Conservation (phyloP, 2,888 invertebrate species). For the Apantesis nais region DNA sequence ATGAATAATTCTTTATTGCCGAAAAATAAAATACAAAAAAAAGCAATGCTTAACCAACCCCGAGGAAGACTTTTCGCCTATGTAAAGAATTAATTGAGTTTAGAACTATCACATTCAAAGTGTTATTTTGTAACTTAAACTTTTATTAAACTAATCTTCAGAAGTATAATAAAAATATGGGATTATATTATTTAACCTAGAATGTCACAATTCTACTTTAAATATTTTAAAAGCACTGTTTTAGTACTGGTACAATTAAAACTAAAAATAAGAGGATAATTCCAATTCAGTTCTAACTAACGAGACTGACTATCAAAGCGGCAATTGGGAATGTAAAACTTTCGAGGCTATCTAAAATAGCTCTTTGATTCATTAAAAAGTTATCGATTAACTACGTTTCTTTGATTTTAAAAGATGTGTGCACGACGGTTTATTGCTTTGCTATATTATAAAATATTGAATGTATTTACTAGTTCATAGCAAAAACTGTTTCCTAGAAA, state of each 20-base stretch:
- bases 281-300: background rate
- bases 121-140: no score
- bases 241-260: background rate
- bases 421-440: background rate
- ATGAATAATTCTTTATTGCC: no score
- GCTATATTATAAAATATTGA: no score
- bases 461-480: no score
- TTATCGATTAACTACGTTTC: background rate
- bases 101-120: background rate
- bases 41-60: no score
- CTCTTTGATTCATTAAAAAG: constrained; percentile 13
- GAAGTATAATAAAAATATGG: background rate
- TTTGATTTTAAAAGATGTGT: background rate
- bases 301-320: constrained; percentile 2
- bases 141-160: background rate
- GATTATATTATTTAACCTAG: background rate
- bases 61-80: no score
- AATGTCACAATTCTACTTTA: background rate
- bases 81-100: no score
- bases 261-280: constrained; percentile 1
- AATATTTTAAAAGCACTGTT: background rate
- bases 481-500: no score
- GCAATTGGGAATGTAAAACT: background rate
- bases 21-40: no score
- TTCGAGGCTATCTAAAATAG: background rate